Percentiles rank a stretch among this genome's conserved stretches.
These are phyloP conservation scores for Orbicella faveolata DNA, from an alignment of 64 coral and sea anemone genomes.

Conservation along the genomic window DNA sequence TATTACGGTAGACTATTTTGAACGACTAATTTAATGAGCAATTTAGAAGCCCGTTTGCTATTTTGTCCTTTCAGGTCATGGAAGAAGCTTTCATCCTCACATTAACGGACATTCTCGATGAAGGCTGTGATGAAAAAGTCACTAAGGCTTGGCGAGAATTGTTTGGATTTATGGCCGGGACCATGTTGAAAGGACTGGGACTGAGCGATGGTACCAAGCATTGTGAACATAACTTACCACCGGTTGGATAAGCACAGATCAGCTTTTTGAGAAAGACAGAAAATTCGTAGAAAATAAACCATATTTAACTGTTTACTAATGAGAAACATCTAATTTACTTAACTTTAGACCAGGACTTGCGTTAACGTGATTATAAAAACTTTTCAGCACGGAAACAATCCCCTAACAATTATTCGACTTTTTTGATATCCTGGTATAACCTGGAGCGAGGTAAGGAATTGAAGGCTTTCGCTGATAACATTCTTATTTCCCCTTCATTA, in stretches of 20 bases:
- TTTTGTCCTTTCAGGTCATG: slow-evolving; percentile 17
- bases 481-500: too few species aligned
- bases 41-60: neutral
- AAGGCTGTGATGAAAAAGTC: neutral
- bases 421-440: too few species aligned
- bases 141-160: slow-evolving; percentile 22
- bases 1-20: too few species aligned
- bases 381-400: too few species aligned
- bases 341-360: too few species aligned
- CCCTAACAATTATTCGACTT: too few species aligned
- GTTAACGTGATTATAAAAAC: too few species aligned
- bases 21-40: neutral
- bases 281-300: too few species aligned
- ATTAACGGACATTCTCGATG: neutral
- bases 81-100: slow-evolving; percentile 8
- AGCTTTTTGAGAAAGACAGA: neutral
- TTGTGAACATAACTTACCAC: neutral
- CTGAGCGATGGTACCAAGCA: neutral
- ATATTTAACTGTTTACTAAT: too few species aligned
- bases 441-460: too few species aligned
- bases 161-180: neutral
- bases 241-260: neutral
- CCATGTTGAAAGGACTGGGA: slow-evolving; percentile 5
- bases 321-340: too few species aligned
- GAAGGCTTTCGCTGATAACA: too few species aligned